A percentile compares a stretch with the other conserved stretches of the same genome.
Evolutionary conservation across 2,797 vertebrate genomes (phyloP).

Genomic region (Triplophysa bombifrons): DNA sequence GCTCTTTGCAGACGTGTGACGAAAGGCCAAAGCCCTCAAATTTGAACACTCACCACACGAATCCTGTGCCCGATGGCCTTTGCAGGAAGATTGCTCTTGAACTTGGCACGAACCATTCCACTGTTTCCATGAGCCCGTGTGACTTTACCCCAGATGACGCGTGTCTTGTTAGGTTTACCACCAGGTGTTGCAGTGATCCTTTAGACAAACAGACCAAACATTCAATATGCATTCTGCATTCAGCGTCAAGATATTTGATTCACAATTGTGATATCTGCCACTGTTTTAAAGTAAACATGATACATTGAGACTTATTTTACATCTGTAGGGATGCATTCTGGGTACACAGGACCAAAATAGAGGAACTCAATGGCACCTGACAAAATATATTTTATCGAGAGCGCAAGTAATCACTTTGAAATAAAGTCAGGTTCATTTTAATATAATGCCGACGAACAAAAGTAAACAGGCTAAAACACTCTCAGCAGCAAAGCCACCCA

Average conservation of each 20-base stretch:
- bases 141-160: conserved; percentile 98
- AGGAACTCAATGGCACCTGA: too few relatives aligned
- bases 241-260: neutral
- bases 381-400: too few relatives aligned
- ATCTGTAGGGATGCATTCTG: neutral
- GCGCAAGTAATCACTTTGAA: too few relatives aligned
- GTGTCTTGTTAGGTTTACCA: conserved; percentile 94
- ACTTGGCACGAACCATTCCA: conserved; percentile 97
- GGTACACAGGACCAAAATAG: too few relatives aligned
- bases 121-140: conserved; percentile 93
- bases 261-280: neutral
- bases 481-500: neutral
- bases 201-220: neutral
- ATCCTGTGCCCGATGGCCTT: conserved; percentile 96
- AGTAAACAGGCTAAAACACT: neutral
- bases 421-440: too few relatives aligned
- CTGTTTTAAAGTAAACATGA: neutral
- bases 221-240: too few relatives aligned
- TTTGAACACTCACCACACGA: conserved; percentile 83
- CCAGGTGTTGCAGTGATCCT: conserved; percentile 95
- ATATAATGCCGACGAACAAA: neutral
- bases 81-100: conserved; percentile 93
- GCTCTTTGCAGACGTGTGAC: neutral
- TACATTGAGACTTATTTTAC: too few relatives aligned
- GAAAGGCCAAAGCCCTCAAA: neutral